Conservation (phyloP, 30 jellyfish, hydroid and myxozoan genomes). For the Phacellophora camtschatica region DNA sequence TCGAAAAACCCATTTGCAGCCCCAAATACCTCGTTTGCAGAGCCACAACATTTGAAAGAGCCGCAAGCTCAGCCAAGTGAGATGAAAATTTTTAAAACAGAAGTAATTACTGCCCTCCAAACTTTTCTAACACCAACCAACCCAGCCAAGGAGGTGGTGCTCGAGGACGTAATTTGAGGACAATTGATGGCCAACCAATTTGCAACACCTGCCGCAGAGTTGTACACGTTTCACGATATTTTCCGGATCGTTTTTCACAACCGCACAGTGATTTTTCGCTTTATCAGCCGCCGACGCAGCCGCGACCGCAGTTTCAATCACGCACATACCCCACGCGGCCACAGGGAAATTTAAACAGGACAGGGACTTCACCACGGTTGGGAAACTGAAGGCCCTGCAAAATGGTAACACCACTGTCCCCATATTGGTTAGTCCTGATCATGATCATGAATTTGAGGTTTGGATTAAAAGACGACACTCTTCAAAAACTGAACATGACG, state of each 20-base stretch:
- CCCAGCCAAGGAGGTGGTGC: no score
- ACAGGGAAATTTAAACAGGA: constrained; percentile 12
- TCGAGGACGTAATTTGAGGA: not conserved
- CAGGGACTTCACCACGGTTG: constrained; percentile 29
- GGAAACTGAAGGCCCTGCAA: constrained; percentile 12
- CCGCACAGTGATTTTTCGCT: not conserved
- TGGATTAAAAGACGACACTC: not conserved
- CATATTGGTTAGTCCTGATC: not conserved
- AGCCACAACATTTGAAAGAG: not conserved
- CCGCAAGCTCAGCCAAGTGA: not conserved
- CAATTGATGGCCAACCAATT: constrained; percentile 32
- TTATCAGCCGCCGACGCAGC: not conserved
- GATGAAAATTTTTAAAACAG: not conserved
- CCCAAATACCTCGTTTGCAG: not conserved
- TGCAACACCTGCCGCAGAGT: constrained; percentile 6
- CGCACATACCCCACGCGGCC: not conserved
- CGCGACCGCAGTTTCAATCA: not conserved
- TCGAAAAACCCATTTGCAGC: not conserved
- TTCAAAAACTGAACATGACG: not conserved
- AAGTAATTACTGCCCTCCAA: not conserved
- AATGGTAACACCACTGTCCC: not conserved
- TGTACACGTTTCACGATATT: not conserved
- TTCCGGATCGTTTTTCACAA: not conserved
- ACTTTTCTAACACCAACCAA: no score
- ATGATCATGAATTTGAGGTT: not conserved